A percentile compares a stretch with the other conserved stretches of the same genome.
phyloP scores from a whole-genome alignment of 2,113 vertebrate species.

The Parus major region DNA sequence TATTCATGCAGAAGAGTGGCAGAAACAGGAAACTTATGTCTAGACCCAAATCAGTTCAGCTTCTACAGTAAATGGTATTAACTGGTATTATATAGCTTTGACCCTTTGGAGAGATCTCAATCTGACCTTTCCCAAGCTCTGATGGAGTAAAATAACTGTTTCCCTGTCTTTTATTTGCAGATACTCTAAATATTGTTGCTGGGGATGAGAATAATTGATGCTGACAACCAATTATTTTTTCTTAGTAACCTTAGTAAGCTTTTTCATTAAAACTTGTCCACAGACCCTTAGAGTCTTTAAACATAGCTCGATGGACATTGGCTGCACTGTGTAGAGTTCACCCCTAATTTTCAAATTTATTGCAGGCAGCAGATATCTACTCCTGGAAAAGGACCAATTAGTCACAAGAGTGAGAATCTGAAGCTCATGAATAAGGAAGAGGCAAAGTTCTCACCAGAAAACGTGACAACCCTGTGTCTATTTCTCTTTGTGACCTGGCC shows the following conservation, averaged over 20 bases:
- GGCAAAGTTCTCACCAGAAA: not conserved
- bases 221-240: not conserved
- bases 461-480: not conserved
- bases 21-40: not conserved
- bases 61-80: not conserved
- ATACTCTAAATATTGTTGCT: not conserved
- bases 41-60: not conserved
- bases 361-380: not conserved
- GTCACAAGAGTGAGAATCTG: not conserved
- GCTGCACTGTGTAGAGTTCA: not conserved
- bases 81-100: not conserved
- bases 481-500: not conserved
- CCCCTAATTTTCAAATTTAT: not conserved
- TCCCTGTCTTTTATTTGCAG: not conserved
- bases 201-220: not conserved
- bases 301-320: not conserved
- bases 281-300: not conserved
- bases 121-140: not conserved
- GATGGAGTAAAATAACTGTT: not conserved
- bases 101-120: not conserved
- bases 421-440: not conserved
- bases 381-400: not conserved
- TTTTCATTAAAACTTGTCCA: not conserved
- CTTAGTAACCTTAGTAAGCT: not conserved
- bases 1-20: not conserved